Conservation (phyloP, 2,113 vertebrate genomes). For the Brachirus orientalis region DNA sequence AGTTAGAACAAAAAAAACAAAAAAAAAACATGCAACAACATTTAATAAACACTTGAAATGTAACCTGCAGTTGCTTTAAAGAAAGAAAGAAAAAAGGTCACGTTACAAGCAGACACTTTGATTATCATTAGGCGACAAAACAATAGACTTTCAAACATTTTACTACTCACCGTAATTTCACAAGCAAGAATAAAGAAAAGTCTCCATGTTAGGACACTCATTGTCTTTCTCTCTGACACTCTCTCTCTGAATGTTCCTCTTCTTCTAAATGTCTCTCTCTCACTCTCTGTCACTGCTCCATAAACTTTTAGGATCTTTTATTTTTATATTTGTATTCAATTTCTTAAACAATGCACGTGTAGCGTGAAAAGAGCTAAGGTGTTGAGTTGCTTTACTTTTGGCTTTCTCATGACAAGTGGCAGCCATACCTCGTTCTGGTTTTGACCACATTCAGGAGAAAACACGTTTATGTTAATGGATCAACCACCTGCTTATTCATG, state of each 20-base stretch:
- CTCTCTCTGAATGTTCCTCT: conserved; percentile 40
- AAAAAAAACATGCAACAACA: too few relatives aligned
- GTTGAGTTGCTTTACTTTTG: too few relatives aligned
- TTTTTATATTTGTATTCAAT: too few relatives aligned
- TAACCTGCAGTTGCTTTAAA: too few relatives aligned
- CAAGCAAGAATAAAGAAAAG: conserved; percentile 35
- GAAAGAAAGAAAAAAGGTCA: background rate
- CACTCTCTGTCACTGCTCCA: too few relatives aligned
- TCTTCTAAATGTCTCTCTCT: too few relatives aligned
- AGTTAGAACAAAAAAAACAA: background rate
- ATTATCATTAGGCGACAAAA: conserved; percentile 14
- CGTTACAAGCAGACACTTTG: conserved; percentile 1
- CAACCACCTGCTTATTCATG: background rate
- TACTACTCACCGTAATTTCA: conserved; percentile 20
- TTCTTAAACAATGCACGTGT: too few relatives aligned
- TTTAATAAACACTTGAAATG: background rate
- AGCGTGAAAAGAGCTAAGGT: too few relatives aligned
- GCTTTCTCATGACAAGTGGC: too few relatives aligned
- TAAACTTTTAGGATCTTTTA: too few relatives aligned
- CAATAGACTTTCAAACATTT: conserved; percentile 24
- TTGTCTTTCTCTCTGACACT: conserved; percentile 43
- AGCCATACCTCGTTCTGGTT: too few relatives aligned
- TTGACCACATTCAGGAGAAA: too few relatives aligned
- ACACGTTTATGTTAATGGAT: background rate
- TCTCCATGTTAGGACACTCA: conserved; percentile 44